Evolutionary conservation across 2,797 vertebrate genomes (phyloP).

Genomic region (Hipposideros larvatus): DNA sequence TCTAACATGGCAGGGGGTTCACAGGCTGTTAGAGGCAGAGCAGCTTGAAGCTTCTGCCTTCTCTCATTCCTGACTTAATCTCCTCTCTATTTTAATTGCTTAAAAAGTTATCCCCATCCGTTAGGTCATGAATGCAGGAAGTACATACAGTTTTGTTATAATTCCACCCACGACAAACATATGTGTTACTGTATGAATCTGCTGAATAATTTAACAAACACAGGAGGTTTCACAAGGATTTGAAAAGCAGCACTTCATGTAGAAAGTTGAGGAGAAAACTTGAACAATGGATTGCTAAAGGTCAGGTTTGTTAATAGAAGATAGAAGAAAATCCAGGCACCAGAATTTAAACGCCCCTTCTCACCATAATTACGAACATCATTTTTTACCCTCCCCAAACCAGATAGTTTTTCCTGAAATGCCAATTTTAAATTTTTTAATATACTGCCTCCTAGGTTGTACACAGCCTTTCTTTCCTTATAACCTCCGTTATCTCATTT

Average conservation of each 20-base stretch:
- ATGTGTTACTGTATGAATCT: neutral
- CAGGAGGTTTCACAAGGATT: neutral
- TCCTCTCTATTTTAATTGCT: neutral
- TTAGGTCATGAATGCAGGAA: neutral
- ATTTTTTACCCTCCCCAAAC: neutral
- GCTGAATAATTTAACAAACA: slow-evolving; percentile 38
- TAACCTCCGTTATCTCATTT: neutral
- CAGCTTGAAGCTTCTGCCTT: neutral
- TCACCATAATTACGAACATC: neutral
- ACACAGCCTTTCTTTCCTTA: neutral
- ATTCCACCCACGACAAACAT: neutral
- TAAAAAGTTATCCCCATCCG: neutral
- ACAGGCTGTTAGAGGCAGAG: neutral
- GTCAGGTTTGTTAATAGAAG: neutral
- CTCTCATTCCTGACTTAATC: neutral
- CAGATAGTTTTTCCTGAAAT: neutral
- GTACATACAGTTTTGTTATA: neutral
- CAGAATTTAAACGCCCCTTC: neutral
- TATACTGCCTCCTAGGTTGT: neutral
- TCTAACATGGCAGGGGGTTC: neutral
- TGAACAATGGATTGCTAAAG: neutral
- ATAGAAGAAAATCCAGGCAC: neutral
- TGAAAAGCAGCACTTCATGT: slow-evolving; percentile 35
- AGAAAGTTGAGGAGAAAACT: neutral
- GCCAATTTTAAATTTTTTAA: neutral